These are phyloP conservation scores for Microtus montanus DNA, from an alignment of 2,113 vertebrate species.

Conservation along the genomic window DNA sequence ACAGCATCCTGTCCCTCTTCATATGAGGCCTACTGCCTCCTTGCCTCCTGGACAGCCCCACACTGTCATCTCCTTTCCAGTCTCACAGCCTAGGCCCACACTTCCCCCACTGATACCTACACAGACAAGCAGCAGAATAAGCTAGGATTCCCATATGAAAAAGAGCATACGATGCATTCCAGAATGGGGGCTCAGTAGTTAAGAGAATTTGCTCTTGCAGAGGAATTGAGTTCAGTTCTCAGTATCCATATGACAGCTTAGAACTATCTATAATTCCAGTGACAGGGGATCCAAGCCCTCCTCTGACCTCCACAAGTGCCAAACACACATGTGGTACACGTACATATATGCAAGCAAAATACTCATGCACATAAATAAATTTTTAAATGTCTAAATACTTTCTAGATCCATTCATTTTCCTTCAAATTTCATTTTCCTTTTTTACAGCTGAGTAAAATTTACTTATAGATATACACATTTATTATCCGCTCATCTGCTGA, in stretches of 20 bases:
- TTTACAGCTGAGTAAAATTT: not conserved
- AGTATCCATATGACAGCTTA: not conserved
- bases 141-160: not conserved
- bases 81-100: not conserved
- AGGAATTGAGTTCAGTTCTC: not conserved
- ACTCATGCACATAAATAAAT: not conserved
- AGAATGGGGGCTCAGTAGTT: not conserved
- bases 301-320: not conserved
- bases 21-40: not conserved
- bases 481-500: not conserved
- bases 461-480: not conserved
- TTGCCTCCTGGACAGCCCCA: no score
- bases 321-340: not conserved
- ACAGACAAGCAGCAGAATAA: not conserved
- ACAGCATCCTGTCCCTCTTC: not conserved
- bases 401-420: not conserved
- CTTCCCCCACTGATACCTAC: no score
- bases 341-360: not conserved
- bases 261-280: not conserved
- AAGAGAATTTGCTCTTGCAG: not conserved
- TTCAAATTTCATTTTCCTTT: not conserved
- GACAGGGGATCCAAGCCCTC: not conserved
- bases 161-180: not conserved
- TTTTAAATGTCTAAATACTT: not conserved
- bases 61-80: not conserved